Percentiles rank a stretch among this genome's conserved stretches.
Conservation (phyloP, 2,797 vertebrate genomes). For the Merluccius polli region DNA sequence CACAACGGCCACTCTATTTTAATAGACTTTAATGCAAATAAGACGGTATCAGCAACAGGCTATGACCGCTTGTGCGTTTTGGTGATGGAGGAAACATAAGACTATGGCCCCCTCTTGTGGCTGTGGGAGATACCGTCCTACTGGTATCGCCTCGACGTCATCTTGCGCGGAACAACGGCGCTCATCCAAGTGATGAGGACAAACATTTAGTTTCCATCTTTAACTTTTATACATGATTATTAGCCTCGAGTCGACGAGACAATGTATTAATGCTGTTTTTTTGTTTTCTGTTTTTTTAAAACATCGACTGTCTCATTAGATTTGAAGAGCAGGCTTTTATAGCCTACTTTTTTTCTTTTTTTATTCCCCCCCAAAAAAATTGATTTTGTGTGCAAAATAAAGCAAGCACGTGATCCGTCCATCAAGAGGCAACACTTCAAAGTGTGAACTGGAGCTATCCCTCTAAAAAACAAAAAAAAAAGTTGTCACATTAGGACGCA, state of each 20-base stretch:
- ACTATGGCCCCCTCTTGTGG: conserved; percentile 53
- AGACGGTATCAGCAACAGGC: not conserved
- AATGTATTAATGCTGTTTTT: too few species aligned
- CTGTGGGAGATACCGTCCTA: not conserved
- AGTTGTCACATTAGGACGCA: too few species aligned
- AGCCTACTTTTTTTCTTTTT: not conserved
- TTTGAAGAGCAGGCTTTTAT: too few species aligned
- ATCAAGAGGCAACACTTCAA: not conserved
- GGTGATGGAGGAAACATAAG: not conserved
- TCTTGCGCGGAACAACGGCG: too few species aligned
- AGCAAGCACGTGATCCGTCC: not conserved
- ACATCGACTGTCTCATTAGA: too few species aligned
- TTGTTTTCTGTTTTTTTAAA: too few species aligned
- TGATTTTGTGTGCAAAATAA: not conserved
- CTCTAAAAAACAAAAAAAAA: too few species aligned
- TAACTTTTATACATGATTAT: too few species aligned
- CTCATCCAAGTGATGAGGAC: too few species aligned
- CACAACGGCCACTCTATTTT: not conserved
- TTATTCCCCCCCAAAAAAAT: too few species aligned
- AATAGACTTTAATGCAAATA: not conserved
- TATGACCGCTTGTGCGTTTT: not conserved
- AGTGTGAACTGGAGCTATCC: not conserved
- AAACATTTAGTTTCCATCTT: too few species aligned
- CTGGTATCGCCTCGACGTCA: not conserved
- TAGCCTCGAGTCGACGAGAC: too few species aligned